phyloP scores from a whole-genome alignment of 2,888 invertebrate species.

The Neuroscelio doddi region DNA sequence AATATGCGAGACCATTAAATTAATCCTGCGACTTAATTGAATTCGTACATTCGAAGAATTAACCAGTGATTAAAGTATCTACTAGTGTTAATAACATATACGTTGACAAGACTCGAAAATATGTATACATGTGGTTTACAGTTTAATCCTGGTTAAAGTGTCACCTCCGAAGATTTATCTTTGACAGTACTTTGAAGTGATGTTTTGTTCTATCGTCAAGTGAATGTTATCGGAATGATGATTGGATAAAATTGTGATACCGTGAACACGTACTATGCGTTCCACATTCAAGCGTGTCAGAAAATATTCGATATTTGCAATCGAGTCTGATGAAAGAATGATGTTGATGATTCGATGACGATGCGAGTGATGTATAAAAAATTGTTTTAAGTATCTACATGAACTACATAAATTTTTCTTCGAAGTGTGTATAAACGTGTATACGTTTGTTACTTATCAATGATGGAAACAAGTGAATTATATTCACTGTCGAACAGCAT shows the following conservation, averaged over 20 bases:
- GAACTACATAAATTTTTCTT: too few species aligned
- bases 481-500: constrained; percentile 44
- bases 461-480: constrained; percentile 34
- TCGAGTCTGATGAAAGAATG: constrained; percentile 10
- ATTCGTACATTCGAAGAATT: too few species aligned
- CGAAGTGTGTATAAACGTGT: too few species aligned
- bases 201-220: too few species aligned
- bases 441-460: not conserved
- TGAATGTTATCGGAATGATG: too few species aligned
- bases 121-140: not conserved
- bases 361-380: constrained; percentile 11
- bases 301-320: constrained; percentile 10
- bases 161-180: too few species aligned
- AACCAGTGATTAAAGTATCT: too few species aligned
- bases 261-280: constrained; percentile 21
- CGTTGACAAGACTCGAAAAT: not conserved
- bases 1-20: too few species aligned
- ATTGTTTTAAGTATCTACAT: not conserved
- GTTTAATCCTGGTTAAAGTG: constrained; percentile 8
- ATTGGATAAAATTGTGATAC: not conserved
- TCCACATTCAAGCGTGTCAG: constrained; percentile 3
- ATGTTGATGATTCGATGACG: constrained; percentile 44
- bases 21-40: too few species aligned
- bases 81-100: not conserved
- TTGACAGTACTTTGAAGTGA: too few species aligned